These are phyloP conservation scores for Priocnemis perturbator DNA, from an alignment of 2,888 invertebrate species.

Conservation along the genomic window DNA sequence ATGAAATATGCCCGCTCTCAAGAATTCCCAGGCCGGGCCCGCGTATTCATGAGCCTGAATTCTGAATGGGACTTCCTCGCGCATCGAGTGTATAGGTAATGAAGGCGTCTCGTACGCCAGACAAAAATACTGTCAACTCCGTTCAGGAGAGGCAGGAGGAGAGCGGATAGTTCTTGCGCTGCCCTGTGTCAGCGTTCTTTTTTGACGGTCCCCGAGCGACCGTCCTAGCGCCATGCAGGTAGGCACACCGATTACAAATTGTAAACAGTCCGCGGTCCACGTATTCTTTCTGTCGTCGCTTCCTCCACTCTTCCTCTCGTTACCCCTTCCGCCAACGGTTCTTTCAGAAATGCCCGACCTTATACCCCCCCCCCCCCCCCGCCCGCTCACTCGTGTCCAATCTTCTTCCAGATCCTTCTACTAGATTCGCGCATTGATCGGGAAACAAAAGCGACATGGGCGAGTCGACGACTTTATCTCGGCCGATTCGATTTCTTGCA, in stretches of 20 bases:
- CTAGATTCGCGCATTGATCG: too few species aligned
- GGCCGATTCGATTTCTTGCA: too few species aligned
- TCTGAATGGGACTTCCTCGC: slow-evolving; percentile 64
- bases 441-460: too few species aligned
- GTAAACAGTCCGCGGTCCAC: slow-evolving; percentile 57
- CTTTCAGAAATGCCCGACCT: slow-evolving; percentile 8
- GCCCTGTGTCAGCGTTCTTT: slow-evolving; percentile 55
- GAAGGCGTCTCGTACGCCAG: slow-evolving; percentile 65
- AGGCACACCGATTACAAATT: slow-evolving; percentile 68
- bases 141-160: slow-evolving; percentile 39
- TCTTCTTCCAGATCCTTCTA: not conserved
- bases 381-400: not conserved
- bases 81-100: slow-evolving; percentile 65
- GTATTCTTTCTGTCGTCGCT: not conserved
- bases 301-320: slow-evolving; percentile 4
- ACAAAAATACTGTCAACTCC: slow-evolving; percentile 69
- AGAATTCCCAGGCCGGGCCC: slow-evolving; percentile 42
- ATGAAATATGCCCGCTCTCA: slow-evolving; percentile 29
- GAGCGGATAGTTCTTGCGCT: slow-evolving; percentile 43
- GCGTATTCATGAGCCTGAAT: slow-evolving; percentile 68
- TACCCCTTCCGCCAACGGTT: not conserved
- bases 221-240: slow-evolving; percentile 59
- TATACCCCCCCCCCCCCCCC: too few species aligned
- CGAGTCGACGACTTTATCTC: too few species aligned
- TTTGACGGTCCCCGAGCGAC: slow-evolving; percentile 60